Evolutionary conservation across 2,113 vertebrate genomes (phyloP).

Genomic region (Sinocyclocheilus anophthalmus): DNA sequence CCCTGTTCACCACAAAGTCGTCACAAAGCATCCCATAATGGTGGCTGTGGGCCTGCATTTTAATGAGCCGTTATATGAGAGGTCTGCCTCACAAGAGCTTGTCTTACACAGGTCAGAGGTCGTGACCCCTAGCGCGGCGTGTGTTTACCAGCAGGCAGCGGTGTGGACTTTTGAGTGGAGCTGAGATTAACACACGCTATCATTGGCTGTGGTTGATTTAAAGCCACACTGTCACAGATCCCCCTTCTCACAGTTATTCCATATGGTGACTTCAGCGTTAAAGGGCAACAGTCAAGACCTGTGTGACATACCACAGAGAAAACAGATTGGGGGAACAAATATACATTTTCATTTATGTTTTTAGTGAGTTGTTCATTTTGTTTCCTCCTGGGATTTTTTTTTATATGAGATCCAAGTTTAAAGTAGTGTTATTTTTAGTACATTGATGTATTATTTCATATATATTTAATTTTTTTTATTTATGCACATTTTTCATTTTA

Average conservation of each 20-base stretch:
- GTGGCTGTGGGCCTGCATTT: conserved; percentile 56
- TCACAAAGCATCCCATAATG: conserved; percentile 49
- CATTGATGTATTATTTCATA: background rate
- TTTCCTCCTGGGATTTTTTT: background rate
- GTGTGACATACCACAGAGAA: background rate
- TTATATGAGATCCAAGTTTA: background rate
- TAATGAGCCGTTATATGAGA: conserved; percentile 58
- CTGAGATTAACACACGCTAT: conserved; percentile 19
- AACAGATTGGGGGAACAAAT: background rate
- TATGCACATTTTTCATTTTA: no score
- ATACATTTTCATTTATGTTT: background rate
- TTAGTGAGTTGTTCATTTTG: background rate
- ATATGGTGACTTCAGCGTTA: conserved; percentile 18
- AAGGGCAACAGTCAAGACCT: background rate
- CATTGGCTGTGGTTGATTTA: conserved; percentile 19
- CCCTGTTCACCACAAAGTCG: conserved; percentile 26
- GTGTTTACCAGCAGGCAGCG: conserved; percentile 33
- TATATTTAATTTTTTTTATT: no score
- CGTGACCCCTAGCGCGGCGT: conserved; percentile 21
- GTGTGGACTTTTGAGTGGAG: conserved; percentile 16
- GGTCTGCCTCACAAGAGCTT: conserved; percentile 37
- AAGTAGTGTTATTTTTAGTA: background rate
- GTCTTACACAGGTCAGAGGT: conserved; percentile 55
- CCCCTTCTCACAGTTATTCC: conserved; percentile 22
- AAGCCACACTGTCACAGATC: conserved; percentile 1